phyloP scores from a whole-genome alignment of 1,140 invertebrate species.

The Pogonomyrmex barbatus region DNA sequence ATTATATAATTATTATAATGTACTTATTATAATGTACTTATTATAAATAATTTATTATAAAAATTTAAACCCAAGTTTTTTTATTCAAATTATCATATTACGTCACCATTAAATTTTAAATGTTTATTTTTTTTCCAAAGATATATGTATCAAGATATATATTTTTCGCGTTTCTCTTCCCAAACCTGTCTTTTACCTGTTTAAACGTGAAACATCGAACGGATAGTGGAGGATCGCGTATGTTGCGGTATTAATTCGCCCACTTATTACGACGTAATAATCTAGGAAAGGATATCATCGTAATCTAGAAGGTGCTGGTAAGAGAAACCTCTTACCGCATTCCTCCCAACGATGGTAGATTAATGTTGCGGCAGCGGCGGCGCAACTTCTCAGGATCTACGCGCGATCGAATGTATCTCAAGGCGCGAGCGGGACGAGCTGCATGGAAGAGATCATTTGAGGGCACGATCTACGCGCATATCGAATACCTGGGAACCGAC shows the following conservation, averaged over 20 bases:
- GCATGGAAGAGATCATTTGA: slow-evolving; percentile 52
- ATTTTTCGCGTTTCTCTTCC: neutral
- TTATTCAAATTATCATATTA: neutral
- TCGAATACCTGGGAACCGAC: slow-evolving; percentile 65
- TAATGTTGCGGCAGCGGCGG: slow-evolving; percentile 9
- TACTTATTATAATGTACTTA: neutral
- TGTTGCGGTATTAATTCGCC: neutral
- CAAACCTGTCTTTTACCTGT: neutral
- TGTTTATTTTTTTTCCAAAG: neutral
- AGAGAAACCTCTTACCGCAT: slow-evolving; percentile 33
- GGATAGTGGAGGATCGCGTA: neutral
- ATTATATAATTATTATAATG: neutral
- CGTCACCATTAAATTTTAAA: too few species aligned
- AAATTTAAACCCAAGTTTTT: neutral
- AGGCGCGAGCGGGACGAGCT: slow-evolving; percentile 22
- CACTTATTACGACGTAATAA: slow-evolving; percentile 27
- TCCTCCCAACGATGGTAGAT: slow-evolving; percentile 35
- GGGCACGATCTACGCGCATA: slow-evolving; percentile 62
- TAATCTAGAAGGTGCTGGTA: slow-evolving; percentile 28
- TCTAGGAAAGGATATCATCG: slow-evolving; percentile 32
- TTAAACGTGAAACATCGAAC: neutral
- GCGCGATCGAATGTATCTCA: slow-evolving; percentile 53
- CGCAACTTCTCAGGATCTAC: slow-evolving; percentile 54
- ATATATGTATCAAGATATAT: neutral
- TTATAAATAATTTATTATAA: slow-evolving; percentile 27